Percentiles rank a stretch among this genome's conserved stretches.
Conservation (phyloP, 2,113 vertebrate genomes). For the Phalacrocorax carbo region DNA sequence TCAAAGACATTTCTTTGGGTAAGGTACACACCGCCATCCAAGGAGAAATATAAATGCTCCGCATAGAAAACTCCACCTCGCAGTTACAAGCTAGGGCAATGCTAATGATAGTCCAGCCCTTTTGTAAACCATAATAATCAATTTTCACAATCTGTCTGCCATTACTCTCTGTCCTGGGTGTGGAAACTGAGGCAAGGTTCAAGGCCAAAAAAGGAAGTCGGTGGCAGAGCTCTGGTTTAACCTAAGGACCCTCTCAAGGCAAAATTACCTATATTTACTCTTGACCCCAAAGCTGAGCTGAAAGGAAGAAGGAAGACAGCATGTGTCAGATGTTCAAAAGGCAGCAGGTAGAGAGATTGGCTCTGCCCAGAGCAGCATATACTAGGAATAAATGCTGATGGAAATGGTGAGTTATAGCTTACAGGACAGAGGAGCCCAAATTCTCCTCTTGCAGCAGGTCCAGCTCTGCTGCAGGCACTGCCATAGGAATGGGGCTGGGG, state of each 20-base stretch:
- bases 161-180: not conserved
- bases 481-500: accelerated
- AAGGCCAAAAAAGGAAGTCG: not conserved
- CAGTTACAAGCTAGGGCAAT: not conserved
- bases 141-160: constrained; percentile 6
- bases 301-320: not conserved
- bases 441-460: not conserved
- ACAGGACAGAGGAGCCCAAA: not conserved
- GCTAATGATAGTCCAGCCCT: not conserved
- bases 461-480: not conserved
- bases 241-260: not conserved
- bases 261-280: not conserved
- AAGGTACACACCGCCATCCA: not conserved
- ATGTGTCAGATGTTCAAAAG: accelerated
- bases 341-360: not conserved
- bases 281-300: not conserved
- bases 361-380: not conserved
- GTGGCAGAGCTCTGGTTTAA: not conserved
- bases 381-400: not conserved
- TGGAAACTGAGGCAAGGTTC: constrained; percentile 11
- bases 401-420: not conserved
- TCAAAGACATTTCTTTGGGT: not conserved
- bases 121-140: not conserved
- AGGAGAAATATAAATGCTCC: not conserved
- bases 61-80: not conserved